These are phyloP conservation scores for Eudyptes chrysolophus DNA, from an alignment of 2,113 vertebrate species.

Conservation along the genomic window DNA sequence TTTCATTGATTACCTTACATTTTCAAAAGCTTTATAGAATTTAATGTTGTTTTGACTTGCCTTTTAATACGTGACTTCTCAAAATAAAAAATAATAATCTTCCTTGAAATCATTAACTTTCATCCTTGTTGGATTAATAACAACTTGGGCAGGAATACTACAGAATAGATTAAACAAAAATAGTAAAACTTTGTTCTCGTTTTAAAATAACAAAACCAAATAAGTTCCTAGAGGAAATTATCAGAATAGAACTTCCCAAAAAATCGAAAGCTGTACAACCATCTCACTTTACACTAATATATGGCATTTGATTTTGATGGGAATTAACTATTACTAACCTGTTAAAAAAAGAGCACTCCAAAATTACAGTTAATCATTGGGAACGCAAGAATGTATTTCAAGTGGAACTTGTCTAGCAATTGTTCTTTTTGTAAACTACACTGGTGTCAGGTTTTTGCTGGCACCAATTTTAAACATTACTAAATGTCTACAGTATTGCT, in stretches of 20 bases:
- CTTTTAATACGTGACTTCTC: not conserved
- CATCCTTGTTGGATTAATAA: not conserved
- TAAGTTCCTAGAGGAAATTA: not conserved
- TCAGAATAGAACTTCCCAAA: not conserved
- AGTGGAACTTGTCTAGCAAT: conserved; percentile 36
- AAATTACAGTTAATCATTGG: conserved; percentile 19
- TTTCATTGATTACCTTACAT: not conserved
- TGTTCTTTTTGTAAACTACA: conserved; percentile 57
- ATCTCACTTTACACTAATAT: not conserved
- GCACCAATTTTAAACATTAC: conserved; percentile 71
- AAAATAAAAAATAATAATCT: not conserved
- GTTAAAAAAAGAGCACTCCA: not conserved
- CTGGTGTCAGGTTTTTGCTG: conserved; percentile 70
- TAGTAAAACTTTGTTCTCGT: not conserved
- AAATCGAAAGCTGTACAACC: not conserved
- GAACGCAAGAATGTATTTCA: conserved; percentile 13
- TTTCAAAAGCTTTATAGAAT: not conserved
- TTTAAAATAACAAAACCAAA: not conserved
- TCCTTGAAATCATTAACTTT: not conserved
- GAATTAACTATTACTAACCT: not conserved
- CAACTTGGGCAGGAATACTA: not conserved
- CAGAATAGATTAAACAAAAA: not conserved
- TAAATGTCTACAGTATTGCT: conserved; percentile 72
- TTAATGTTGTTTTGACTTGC: not conserved
- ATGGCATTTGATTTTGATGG: not conserved